phyloP scores from a whole-genome alignment of 2,888 invertebrate species.

The Standfussiana lucernea region DNA sequence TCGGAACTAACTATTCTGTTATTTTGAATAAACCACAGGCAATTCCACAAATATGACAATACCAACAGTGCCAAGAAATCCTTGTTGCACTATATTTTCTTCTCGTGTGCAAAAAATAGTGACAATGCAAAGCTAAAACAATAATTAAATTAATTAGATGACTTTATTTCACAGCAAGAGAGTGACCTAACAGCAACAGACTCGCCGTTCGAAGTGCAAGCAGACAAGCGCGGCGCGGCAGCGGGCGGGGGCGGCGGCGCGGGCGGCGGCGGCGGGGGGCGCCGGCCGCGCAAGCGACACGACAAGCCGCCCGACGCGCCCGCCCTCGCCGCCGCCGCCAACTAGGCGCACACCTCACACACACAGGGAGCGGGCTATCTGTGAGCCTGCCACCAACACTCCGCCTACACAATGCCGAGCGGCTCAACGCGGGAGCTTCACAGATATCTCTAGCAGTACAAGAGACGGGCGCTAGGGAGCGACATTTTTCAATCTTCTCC shows the following conservation, averaged over 20 bases:
- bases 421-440: neutral
- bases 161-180: constrained; percentile 73
- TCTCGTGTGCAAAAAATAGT: neutral
- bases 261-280: constrained; percentile 85
- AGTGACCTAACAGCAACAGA: constrained; percentile 89
- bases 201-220: constrained; percentile 90
- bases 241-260: constrained; percentile 87
- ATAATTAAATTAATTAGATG: neutral
- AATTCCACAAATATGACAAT: neutral
- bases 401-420: constrained; percentile 11
- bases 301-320: constrained; percentile 85
- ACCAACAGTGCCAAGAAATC: neutral
- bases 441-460: constrained; percentile 35
- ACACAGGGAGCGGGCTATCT: neutral
- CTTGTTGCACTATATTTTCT: neutral
- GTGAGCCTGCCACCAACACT: neutral
- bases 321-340: constrained; percentile 71
- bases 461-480: constrained; percentile 56
- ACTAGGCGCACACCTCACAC: constrained; percentile 57
- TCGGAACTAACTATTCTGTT: neutral
- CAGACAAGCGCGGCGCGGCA: constrained; percentile 91
- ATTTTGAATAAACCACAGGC: neutral
- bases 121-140: too few relatives aligned
- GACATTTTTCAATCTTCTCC: constrained; percentile 19
- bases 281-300: constrained; percentile 81